Conservation (phyloP, 2,113 vertebrate genomes). For the Petaurus breviceps region DNA sequence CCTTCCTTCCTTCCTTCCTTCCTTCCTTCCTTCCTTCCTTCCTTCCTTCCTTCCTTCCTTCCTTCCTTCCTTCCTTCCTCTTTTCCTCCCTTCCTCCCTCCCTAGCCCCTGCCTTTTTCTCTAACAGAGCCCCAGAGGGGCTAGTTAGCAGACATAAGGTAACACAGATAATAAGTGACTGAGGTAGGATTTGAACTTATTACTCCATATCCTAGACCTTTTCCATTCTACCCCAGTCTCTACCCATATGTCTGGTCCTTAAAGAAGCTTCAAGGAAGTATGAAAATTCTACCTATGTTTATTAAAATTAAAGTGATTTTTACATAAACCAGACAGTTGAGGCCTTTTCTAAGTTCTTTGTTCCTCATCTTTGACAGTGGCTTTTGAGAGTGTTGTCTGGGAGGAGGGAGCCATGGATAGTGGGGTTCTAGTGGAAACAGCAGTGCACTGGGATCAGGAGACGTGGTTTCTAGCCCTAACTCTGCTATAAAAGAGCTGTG, state of each 20-base stretch:
- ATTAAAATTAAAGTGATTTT: not conserved
- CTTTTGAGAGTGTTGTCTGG: not conserved
- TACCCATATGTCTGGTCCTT: not conserved
- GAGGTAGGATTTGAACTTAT: not conserved
- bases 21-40: not conserved
- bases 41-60: not conserved
- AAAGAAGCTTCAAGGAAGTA: not conserved
- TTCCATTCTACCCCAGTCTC: not conserved
- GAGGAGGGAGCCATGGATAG: not conserved
- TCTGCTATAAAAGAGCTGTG: not conserved
- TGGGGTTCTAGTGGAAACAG: not conserved
- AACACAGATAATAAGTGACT: not conserved
- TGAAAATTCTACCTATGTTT: not conserved
- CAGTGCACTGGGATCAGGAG: not conserved
- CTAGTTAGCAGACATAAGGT: not conserved
- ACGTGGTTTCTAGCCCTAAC: not conserved
- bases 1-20: not conserved
- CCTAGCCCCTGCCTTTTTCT: not conserved
- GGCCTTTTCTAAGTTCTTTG: not conserved
- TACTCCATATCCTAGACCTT: not conserved
- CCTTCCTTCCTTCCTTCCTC: not conserved
- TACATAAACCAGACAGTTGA: not conserved
- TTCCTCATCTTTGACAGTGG: not conserved
- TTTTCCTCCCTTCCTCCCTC: not conserved
- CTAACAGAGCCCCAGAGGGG: not conserved